Evolutionary conservation across 2,888 invertebrate genomes (phyloP).

Genomic region (Xestia rhomboidea): DNA sequence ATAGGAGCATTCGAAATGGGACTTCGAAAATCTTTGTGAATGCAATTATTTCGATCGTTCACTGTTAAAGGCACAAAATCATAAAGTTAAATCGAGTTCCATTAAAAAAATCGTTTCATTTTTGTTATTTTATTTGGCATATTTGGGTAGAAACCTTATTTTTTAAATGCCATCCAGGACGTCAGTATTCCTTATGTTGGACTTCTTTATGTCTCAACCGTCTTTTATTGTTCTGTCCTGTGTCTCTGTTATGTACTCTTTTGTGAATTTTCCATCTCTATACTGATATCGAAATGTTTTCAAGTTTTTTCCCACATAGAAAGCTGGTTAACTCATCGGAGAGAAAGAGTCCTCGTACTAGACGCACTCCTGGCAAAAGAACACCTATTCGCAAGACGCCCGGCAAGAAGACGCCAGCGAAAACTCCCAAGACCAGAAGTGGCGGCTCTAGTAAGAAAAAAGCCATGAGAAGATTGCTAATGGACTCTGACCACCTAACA

Average conservation of each 20-base stretch:
- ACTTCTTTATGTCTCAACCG: background rate
- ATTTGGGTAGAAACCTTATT: too few relatives aligned
- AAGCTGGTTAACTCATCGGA: constrained; percentile 85
- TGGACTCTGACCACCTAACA: constrained; percentile 83
- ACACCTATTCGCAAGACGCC: constrained; percentile 85
- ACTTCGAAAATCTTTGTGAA: too few relatives aligned
- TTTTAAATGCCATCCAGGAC: background rate
- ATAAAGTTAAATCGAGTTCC: background rate
- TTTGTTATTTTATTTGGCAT: background rate
- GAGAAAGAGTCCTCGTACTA: constrained; percentile 86
- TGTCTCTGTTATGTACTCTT: background rate
- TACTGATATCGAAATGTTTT: constrained; percentile 73
- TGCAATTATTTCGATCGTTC: too few relatives aligned
- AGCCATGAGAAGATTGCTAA: constrained; percentile 85
- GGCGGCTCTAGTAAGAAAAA: constrained; percentile 92
- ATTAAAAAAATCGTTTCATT: background rate
- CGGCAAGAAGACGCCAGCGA: constrained; percentile 90
- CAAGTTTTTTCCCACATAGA: constrained; percentile 89
- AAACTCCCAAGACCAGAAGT: constrained; percentile 89
- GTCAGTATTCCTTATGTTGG: background rate
- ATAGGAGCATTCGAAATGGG: too few relatives aligned
- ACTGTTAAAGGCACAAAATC: background rate
- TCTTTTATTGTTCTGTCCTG: background rate
- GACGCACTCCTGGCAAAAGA: constrained; percentile 88
- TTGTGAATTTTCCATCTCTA: constrained; percentile 2